Conservation (phyloP, 2,797 vertebrate genomes). For the Dryobates pubescens region DNA sequence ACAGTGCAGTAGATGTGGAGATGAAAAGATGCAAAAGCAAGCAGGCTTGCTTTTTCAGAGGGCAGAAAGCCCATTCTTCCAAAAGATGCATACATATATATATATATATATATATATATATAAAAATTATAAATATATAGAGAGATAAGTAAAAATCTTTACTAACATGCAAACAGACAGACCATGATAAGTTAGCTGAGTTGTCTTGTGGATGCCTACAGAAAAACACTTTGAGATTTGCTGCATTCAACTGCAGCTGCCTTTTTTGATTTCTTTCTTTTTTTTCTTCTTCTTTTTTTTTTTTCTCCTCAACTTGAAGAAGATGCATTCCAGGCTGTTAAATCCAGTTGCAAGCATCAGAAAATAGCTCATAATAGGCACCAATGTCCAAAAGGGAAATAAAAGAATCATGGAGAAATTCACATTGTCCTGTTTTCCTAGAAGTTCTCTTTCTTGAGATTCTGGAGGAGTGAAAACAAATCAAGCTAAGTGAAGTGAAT, state of each 20-base stretch:
- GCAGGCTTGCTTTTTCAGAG: not conserved
- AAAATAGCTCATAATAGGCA: not conserved
- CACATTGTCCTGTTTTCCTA: not conserved
- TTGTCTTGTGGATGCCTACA: not conserved
- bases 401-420: not conserved
- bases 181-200: not conserved
- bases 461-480: not conserved
- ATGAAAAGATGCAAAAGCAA: not conserved
- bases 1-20: not conserved
- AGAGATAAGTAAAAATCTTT: no score
- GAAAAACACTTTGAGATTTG: not conserved
- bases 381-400: not conserved
- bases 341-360: not conserved
- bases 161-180: not conserved
- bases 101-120: no score
- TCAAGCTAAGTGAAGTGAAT: not conserved
- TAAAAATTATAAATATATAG: no score
- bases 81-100: not conserved
- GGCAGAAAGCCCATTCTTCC: not conserved
- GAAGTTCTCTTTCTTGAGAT: not conserved
- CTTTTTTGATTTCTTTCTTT: not conserved
- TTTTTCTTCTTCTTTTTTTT: not conserved
- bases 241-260: not conserved
- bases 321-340: not conserved
- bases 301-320: not conserved